Base-by-base conservation (phyloP, 2,113 vertebrate species). In the Anser cygnoides region DNA sequence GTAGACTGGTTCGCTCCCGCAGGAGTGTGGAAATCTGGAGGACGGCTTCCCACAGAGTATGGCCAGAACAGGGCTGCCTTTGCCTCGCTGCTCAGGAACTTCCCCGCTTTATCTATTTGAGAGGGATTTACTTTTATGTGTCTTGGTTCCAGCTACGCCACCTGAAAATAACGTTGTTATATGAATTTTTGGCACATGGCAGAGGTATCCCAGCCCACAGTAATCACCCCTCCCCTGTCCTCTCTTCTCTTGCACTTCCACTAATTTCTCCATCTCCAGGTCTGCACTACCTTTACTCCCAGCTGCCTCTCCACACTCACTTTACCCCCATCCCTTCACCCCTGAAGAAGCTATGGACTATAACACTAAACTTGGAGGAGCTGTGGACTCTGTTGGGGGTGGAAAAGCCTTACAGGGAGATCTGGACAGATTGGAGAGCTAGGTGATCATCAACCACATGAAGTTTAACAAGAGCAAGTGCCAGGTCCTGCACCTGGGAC, bases 1-100 rank as follows among this genome's bases (percentile, higher is more conserved):
- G 22, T 1, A 22, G 21, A 14, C 21, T 43, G 3, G 9, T 33
- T 77, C 14, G 1, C 1, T 2, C 2, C 43, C 3, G 28, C 1
- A 2, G 49, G 20, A 26, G 22, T 7, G 44, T 0, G 4, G 86
- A 52, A 71, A 66, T 43, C 11, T 0, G 4, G 22, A 55, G 12
- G 39, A 1, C 5, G 50, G 49, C 4, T 55, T 68, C 5, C 2
- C 4, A 29, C 8, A 5, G 67, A 3, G 31, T 10, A 33, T n/a
- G 52, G 25, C 1, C 3, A 22, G 46, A 8, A 16, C 4, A 18
- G 52, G 43, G 28, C 39, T 85, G 25, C 35, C 43, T 35, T 50
- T 0, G 14, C 3, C 59, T 58, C 17, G 14, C 22, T 31, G 49
- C 76, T 39, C 6, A 0, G 59, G 39, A n/a, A 6, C 21, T 6